Conservation (phyloP, 2,797 vertebrate genomes). For the Cynopterus sphinx region DNA sequence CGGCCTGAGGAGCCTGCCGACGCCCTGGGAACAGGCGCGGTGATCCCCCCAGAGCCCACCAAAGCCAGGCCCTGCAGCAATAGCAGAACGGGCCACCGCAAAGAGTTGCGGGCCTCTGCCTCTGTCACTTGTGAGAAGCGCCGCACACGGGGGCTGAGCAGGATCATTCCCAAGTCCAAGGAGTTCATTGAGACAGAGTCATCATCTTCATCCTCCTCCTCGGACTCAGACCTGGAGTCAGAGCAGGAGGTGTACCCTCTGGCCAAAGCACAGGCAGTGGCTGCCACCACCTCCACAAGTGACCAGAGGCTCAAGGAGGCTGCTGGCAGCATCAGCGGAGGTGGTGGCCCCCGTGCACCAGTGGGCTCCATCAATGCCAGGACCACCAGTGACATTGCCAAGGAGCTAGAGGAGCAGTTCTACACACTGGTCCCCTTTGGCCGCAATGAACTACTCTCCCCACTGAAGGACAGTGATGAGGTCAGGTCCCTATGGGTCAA, state of each 20-base stretch:
- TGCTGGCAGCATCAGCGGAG: constrained; percentile 63
- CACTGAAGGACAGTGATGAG: constrained; percentile 89
- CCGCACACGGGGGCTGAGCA: constrained; percentile 81
- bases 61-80: constrained; percentile 81
- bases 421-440: constrained; percentile 98
- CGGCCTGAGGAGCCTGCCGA: constrained; percentile 79
- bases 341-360: constrained; percentile 80
- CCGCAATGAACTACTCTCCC: constrained; percentile 90
- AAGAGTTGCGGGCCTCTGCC: constrained; percentile 75
- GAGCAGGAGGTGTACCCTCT: constrained; percentile 83
- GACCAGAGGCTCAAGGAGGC: constrained; percentile 86
- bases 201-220: constrained; percentile 85
- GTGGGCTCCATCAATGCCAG: constrained; percentile 83
- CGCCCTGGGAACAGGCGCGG: constrained; percentile 71
- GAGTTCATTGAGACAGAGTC: constrained; percentile 86
- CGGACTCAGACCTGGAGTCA: constrained; percentile 79
- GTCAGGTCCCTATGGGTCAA: constrained; percentile 95
- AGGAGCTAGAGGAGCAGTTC: constrained; percentile 90
- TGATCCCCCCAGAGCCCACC: constrained; percentile 76
- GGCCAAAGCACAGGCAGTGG: constrained; percentile 86
- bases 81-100: constrained; percentile 80
- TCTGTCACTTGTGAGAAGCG: constrained; percentile 80
- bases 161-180: constrained; percentile 85
- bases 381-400: constrained; percentile 87
- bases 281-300: constrained; percentile 70